Percentiles rank a stretch among this genome's conserved stretches.
Evolutionary conservation across 2,888 invertebrate species (phyloP).

Genomic region (Conus canariensis): DNA sequence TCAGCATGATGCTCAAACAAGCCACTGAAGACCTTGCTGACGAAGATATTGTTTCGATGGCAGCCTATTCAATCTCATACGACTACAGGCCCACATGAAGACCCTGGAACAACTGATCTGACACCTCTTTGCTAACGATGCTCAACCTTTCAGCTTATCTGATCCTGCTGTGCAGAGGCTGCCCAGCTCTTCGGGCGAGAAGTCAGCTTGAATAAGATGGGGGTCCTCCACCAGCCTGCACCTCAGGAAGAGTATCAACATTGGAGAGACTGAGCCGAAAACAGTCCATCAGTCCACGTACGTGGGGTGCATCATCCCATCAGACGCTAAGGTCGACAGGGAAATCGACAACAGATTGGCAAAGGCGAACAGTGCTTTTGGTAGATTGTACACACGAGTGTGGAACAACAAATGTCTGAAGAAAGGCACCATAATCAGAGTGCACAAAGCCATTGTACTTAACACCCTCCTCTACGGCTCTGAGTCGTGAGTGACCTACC

Average conservation of each 20-base stretch:
- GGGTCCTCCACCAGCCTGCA: not conserved
- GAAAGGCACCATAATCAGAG: not conserved
- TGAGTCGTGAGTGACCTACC: slow-evolving; percentile 23
- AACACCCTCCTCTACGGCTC: slow-evolving; percentile 27
- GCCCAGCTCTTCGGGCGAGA: not conserved
- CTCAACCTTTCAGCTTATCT: not conserved
- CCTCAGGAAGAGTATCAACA: not conserved
- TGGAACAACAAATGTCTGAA: slow-evolving; percentile 29
- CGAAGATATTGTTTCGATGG: slow-evolving; percentile 5
- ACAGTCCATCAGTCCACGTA: not conserved
- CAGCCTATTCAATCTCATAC: not conserved
- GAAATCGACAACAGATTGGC: not conserved
- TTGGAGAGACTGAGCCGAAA: not conserved
- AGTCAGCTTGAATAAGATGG: slow-evolving; percentile 16
- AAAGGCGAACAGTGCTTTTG: slow-evolving; percentile 28
- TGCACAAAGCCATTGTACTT: slow-evolving; percentile 25
- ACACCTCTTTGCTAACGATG: not conserved
- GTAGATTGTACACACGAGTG: slow-evolving; percentile 4
- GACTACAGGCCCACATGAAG: not conserved
- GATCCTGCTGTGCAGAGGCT: not conserved
- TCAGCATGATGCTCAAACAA: not conserved
- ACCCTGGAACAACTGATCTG: not conserved
- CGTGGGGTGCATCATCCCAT: not conserved
- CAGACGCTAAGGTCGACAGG: too few species aligned
- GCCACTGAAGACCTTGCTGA: not conserved